phyloP scores from a whole-genome alignment of 2,113 vertebrate species.

The Notothenia coriiceps region DNA sequence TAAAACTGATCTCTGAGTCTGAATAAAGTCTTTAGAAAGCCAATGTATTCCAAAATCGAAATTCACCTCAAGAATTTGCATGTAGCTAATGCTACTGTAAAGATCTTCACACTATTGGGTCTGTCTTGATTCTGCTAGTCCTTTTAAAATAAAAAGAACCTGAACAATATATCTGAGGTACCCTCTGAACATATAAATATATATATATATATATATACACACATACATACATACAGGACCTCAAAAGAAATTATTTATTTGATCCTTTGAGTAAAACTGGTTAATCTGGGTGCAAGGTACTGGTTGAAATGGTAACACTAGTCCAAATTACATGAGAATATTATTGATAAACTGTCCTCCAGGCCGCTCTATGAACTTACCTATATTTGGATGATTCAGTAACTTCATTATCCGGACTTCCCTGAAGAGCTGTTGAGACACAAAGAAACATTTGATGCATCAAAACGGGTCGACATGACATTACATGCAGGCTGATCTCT shows the following conservation, averaged over 20 bases:
- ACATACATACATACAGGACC: too few species aligned
- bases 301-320: background rate
- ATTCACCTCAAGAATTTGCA: background rate
- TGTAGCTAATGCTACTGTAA: background rate
- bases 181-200: background rate
- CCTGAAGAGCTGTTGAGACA: slow-evolving; percentile 92
- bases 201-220: background rate
- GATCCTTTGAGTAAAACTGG: background rate
- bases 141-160: background rate
- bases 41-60: background rate
- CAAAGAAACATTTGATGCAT: slow-evolving; percentile 36
- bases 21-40: background rate
- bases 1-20: background rate
- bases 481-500: background rate
- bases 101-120: background rate
- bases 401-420: slow-evolving; percentile 99
- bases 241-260: background rate
- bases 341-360: background rate
- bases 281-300: background rate
- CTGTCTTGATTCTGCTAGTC: background rate
- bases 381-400: slow-evolving; percentile 97
- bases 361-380: slow-evolving; percentile 76
- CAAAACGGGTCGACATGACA: slow-evolving; percentile 1
- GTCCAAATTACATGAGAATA: background rate
- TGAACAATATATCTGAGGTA: background rate